Conservation (phyloP, 2,797 vertebrate species). For the Florisuga fusca region DNA sequence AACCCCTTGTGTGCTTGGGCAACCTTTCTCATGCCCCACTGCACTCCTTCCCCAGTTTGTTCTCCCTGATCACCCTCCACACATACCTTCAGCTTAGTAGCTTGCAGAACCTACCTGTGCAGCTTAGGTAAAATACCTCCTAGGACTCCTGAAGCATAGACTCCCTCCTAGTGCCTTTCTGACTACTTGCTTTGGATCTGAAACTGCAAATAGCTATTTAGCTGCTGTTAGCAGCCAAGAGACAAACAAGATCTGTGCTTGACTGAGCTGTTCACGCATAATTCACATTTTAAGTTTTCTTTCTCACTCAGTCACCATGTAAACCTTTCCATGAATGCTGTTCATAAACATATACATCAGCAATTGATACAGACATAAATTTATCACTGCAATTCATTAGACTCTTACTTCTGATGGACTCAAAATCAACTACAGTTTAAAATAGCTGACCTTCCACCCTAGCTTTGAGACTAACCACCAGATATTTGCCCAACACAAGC, state of each 20-base stretch:
- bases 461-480: neutral
- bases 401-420: neutral
- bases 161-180: neutral
- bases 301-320: neutral
- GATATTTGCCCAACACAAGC: neutral
- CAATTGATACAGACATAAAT: neutral
- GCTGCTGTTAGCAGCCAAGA: fast-evolving
- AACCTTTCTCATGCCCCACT: neutral
- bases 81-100: neutral
- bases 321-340: neutral
- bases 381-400: neutral
- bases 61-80: neutral
- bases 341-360: neutral
- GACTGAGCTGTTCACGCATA: neutral
- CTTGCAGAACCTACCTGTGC: neutral
- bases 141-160: neutral
- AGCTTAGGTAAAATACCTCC: neutral
- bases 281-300: neutral
- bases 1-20: fast-evolving
- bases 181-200: neutral
- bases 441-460: neutral
- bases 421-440: neutral
- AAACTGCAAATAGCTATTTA: neutral
- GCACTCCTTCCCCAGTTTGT: neutral
- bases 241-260: neutral